Conservation (phyloP, 2,797 vertebrate genomes). For the Poeciliopsis infans region DNA sequence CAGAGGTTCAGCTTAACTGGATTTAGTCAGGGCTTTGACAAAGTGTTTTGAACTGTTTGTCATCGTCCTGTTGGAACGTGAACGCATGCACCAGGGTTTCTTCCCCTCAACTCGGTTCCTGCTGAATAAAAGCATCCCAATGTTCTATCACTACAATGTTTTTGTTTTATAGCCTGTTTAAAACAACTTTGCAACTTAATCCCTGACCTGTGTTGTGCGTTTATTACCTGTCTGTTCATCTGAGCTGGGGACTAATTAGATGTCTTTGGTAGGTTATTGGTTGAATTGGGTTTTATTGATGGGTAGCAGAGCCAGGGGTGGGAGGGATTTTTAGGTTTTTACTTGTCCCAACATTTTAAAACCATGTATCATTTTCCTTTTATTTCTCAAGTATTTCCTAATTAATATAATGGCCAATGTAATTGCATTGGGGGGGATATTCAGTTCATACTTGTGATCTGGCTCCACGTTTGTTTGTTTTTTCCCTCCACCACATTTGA, state of each 20-base stretch:
- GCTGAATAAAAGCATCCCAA: not conserved
- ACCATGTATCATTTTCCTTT: not conserved
- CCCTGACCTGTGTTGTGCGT: not conserved
- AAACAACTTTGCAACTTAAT: not conserved
- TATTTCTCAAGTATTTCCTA: not conserved
- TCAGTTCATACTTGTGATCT: not conserved
- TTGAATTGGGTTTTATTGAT: not conserved
- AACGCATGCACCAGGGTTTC: not conserved
- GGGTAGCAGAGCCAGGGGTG: not conserved
- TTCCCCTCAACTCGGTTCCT: not conserved
- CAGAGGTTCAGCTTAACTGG: not conserved
- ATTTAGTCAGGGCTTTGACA: not conserved
- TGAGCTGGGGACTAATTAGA: not conserved
- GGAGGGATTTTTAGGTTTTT: not conserved
- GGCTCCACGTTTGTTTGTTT: not conserved
- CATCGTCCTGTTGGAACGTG: not conserved
- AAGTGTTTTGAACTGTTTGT: not conserved
- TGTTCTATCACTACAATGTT: not conserved
- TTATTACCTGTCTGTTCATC: not conserved
- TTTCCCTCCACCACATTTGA: conserved; percentile 59
- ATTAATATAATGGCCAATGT: not conserved
- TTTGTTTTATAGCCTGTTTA: not conserved
- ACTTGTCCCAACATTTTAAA: not conserved
- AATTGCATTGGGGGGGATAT: not conserved
- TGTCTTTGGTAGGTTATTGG: not conserved